Conservation (phyloP, 2,113 vertebrate species). For the Crotalus helleri region DNA sequence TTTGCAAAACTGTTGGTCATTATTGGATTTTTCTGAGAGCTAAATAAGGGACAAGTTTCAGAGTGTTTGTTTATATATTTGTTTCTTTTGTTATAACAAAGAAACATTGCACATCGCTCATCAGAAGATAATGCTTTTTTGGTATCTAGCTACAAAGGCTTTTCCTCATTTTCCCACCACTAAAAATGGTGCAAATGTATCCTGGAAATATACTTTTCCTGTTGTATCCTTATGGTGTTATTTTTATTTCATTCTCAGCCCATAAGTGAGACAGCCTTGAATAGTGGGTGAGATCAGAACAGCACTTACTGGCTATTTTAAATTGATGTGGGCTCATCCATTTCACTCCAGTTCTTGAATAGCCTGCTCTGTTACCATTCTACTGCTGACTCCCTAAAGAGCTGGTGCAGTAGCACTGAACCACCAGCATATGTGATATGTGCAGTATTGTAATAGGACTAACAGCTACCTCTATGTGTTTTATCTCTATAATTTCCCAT, state of each 20-base stretch:
- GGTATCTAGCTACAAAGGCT: neutral
- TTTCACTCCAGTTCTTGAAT: neutral
- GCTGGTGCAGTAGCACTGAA: neutral
- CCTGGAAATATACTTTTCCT: neutral
- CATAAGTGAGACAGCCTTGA: neutral
- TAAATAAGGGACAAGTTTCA: neutral
- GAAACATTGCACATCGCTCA: neutral
- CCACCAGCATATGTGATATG: neutral
- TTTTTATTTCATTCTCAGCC: neutral
- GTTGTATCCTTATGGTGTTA: neutral
- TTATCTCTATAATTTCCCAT: neutral
- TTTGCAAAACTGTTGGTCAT: neutral
- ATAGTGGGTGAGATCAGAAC: neutral
- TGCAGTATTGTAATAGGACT: neutral
- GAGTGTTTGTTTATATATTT: neutral
- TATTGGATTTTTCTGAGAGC: neutral
- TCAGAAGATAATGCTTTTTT: neutral
- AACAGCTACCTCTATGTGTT: neutral
- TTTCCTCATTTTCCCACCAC: neutral
- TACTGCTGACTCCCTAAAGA: neutral
- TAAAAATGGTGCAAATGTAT: neutral
- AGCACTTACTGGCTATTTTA: neutral
- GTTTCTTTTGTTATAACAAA: neutral
- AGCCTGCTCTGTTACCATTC: neutral
- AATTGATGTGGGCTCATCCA: neutral